Base-by-base conservation (phyloP, 2,888 invertebrate species). In the Toxonevra muliebris region DNA sequence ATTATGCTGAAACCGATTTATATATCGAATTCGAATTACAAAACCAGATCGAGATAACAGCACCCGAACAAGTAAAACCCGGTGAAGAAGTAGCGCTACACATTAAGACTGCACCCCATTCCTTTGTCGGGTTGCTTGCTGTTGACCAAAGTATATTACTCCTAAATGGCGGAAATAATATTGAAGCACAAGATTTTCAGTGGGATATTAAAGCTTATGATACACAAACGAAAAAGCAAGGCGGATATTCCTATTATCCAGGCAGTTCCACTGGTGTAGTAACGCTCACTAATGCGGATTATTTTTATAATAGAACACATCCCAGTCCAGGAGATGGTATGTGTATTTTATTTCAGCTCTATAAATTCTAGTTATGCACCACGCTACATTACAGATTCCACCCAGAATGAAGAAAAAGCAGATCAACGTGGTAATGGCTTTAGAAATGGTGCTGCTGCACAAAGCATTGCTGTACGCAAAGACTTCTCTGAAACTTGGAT, bases 81-180 rank as follows among this genome's bases (percentile, higher is more conserved):
- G 94, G 93, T 61, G 89, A 91, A 13, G 88, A 91, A 67, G 90
- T 97, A 5, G 92, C 93, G 73, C 86, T 98, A 9, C 88, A 90
- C 7, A 91, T 97, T 19, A 87, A 88, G n/a, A 92, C 97, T 0
- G 92, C 92, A 76, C 92, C 95, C 0, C 92, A 95, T 76, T 95
- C 97, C 0, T 91, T 92, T 75, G 92, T 97, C 3, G 96, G 94
- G 1, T 85, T 98, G 9, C 85, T 96, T 73, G 97, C 94, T 0
- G 91, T 95, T 2, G 97, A 98, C 84, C 91, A 95, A 83, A 92
- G 92, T 79, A 92, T 93, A 1, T 82, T 92, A 2, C 81, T 92
- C 2, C 85, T 95, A 53, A 91, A 91, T 78, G 86, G 87, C 42
- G 93, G 93, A 60, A 84, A 85, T 61, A 88, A 88, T 73, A 69